These are phyloP conservation scores for Erythrocebus patas DNA, from an alignment of 2,113 vertebrate species.

Conservation along the genomic window DNA sequence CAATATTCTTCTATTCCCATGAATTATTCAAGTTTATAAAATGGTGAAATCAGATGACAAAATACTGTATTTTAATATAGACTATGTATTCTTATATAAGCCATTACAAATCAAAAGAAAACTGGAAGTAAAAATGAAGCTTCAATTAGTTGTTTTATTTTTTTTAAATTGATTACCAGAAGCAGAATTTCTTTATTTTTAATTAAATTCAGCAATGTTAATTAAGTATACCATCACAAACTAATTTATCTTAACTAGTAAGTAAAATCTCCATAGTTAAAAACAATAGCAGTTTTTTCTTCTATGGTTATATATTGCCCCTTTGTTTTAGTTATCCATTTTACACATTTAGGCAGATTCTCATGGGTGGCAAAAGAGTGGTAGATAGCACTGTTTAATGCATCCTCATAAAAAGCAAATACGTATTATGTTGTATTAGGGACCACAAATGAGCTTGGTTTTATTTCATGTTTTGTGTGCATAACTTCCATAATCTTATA, in stretches of 20 bases:
- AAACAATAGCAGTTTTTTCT: not conserved
- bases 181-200: not conserved
- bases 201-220: not conserved
- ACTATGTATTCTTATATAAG: not conserved
- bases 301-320: not conserved
- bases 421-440: not conserved
- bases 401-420: not conserved
- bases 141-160: not conserved
- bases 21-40: not conserved
- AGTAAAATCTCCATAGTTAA: not conserved
- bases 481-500: not conserved
- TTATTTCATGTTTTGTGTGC: not conserved
- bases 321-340: not conserved
- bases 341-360: not conserved
- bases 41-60: not conserved
- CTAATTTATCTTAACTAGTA: not conserved
- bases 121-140: not conserved
- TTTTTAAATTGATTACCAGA: not conserved
- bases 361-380: not conserved
- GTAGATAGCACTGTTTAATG: not conserved
- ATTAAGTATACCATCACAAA: not conserved
- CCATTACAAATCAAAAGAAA: not conserved
- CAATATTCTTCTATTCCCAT: not conserved
- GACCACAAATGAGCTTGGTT: not conserved
- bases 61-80: not conserved